Evolutionary conservation across 2,797 vertebrate genomes (phyloP).

Genomic region (Triplophysa bombifrons): DNA sequence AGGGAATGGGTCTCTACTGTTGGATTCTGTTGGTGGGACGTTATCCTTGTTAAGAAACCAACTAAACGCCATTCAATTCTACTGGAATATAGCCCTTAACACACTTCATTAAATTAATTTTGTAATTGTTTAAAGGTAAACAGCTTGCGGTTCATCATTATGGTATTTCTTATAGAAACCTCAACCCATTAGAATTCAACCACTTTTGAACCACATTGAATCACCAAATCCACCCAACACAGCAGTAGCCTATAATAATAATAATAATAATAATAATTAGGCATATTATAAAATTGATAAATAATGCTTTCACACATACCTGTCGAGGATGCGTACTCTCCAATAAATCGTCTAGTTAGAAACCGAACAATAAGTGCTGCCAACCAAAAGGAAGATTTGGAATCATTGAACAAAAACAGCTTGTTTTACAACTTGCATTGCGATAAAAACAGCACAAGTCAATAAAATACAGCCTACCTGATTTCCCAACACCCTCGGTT

Average conservation of each 20-base stretch:
- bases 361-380: constrained; percentile 85
- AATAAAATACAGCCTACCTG: constrained; percentile 68
- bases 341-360: constrained; percentile 85
- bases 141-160: neutral
- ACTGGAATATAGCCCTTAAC: neutral
- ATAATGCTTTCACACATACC: constrained; percentile 66
- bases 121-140: neutral
- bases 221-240: too few relatives aligned
- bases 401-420: neutral
- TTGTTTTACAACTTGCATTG: neutral
- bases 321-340: constrained; percentile 85
- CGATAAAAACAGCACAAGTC: neutral
- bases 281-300: too few relatives aligned
- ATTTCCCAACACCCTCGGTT: constrained; percentile 82
- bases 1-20: neutral
- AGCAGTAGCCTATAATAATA: too few relatives aligned
- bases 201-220: too few relatives aligned
- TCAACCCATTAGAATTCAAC: too few relatives aligned
- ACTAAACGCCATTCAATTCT: neutral
- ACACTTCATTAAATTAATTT: neutral
- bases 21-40: neutral
- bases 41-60: neutral
- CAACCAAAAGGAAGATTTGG: constrained; percentile 34
- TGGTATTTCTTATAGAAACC: too few relatives aligned
- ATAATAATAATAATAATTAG: too few relatives aligned